Evolutionary conservation across 2,113 vertebrate genomes (phyloP), one percentile per base, ranked within the genome.

Genomic region (Typhlomys cinereus): DNA sequence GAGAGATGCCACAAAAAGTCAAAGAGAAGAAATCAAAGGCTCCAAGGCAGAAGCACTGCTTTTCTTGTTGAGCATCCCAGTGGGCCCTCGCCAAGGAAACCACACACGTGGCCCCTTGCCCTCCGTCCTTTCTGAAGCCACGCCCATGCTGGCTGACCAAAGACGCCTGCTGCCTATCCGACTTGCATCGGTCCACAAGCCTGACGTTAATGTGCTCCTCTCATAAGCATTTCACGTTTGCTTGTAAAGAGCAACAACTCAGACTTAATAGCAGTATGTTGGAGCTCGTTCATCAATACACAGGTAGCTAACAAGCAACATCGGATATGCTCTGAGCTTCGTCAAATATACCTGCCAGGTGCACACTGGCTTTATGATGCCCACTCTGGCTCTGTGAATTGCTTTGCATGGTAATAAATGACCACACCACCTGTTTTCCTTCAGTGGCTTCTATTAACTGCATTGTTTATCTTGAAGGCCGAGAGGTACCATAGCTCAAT

Each of bases 391-490:
- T 93, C 52, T 86, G 36, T 64, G 29, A 78, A 0, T 36, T 78
- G 21, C n/a, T 67, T 89, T 71, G 91, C 39, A 44, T n/a, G 80
- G 13, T 59, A 76, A 85, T 67, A 90, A 64, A 44, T 7, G 20
- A 78, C 11, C 4, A 9, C 9, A 14, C 46, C 64, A 9, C 76
- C 44, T 59, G 10, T 61, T 34, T 84, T 88, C 91, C 80, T 80
- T 74, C 36, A 39, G 39, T 61, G 89, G 46, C n/a, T 78, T 92
- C 62, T 36, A 36, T 80, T 92, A 95, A 81, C 80, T 79, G 23
- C 44, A 79, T 86, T 78, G 44, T 84, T 95, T 84, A 92, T 91
- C 85, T 94, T 62, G 70, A 94, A 88, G 39, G 44, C 57, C 91
- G n/a, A 88, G 85, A 82, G 5, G 15, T 5, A 21, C 46, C 84